Conservation (phyloP, 2,888 invertebrate genomes). For the Heteromyza rotundicornis region DNA sequence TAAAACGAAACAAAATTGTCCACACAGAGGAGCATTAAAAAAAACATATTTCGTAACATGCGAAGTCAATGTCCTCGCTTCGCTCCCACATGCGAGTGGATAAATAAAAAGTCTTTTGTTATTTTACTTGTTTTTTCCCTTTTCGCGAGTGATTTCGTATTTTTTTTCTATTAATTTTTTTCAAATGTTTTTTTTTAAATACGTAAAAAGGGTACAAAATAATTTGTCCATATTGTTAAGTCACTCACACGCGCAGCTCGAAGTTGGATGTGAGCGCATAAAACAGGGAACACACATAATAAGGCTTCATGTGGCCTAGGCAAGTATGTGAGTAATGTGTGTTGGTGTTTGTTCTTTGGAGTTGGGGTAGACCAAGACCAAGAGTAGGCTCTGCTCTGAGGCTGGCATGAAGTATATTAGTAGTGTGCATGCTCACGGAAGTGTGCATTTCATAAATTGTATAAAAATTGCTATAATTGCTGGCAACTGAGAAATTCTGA, state of each 20-base stretch:
- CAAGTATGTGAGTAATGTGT: neutral
- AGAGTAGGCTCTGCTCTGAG: too few relatives aligned
- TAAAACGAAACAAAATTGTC: conserved; percentile 8
- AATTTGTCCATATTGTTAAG: conserved; percentile 28
- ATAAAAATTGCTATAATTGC: conserved; percentile 23
- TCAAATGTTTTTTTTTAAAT: conserved; percentile 3
- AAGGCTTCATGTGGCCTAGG: conserved; percentile 15
- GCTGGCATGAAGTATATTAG: neutral
- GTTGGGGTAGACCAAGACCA: too few relatives aligned
- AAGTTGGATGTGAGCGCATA: conserved; percentile 7
- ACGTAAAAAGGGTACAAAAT: conserved; percentile 18
- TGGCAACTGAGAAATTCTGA: conserved; percentile 16
- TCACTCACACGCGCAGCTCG: conserved; percentile 20
- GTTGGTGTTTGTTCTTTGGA: neutral
- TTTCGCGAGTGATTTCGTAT: neutral
- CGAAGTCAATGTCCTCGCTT: conserved; percentile 17
- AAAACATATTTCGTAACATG: conserved; percentile 1
- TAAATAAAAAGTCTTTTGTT: neutral
- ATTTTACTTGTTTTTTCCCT: conserved; percentile 1
- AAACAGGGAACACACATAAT: too few relatives aligned
- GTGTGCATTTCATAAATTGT: conserved; percentile 27
- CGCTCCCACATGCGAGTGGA: conserved; percentile 3
- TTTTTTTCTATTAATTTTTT: neutral
- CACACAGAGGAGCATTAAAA: neutral
- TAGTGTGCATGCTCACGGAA: conserved; percentile 19